Conservation (phyloP, 2,888 invertebrate genomes). For the Tetragonisca angustula region DNA sequence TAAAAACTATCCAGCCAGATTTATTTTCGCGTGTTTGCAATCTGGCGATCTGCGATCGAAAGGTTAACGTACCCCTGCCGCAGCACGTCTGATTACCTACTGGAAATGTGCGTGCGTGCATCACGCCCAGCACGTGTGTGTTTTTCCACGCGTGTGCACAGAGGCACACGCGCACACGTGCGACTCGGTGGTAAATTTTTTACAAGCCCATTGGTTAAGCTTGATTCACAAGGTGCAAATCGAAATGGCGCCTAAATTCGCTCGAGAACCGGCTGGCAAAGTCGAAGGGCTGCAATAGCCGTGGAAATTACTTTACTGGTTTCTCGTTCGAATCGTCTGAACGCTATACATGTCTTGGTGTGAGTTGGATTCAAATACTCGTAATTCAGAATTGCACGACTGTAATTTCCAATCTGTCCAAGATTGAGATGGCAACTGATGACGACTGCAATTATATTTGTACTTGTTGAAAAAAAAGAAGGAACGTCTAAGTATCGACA, state of each 20-base stretch:
- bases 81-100: slow-evolving; percentile 66
- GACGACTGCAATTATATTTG: too few species aligned
- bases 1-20: slow-evolving; percentile 53
- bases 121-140: slow-evolving; percentile 63
- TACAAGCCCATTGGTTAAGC: slow-evolving; percentile 46
- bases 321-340: background rate
- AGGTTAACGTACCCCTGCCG: slow-evolving; percentile 69
- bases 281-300: background rate
- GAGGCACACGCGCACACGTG: slow-evolving; percentile 44
- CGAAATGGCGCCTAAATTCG: slow-evolving; percentile 12
- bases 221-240: slow-evolving; percentile 52
- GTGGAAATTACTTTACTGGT: background rate
- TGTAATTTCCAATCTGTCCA: too few species aligned
- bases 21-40: slow-evolving; percentile 64
- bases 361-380: too few species aligned
- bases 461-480: too few species aligned
- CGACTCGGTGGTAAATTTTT: slow-evolving; percentile 63
- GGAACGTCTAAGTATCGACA: too few species aligned
- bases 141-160: slow-evolving; percentile 62
- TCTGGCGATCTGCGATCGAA: slow-evolving; percentile 67
- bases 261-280: background rate
- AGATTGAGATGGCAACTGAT: too few species aligned
- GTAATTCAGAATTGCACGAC: too few species aligned
- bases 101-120: slow-evolving; percentile 67
- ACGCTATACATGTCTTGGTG: too few species aligned